Evolutionary conservation across 2,888 invertebrate genomes (phyloP).

Genomic region (Ethmia dodecea): DNA sequence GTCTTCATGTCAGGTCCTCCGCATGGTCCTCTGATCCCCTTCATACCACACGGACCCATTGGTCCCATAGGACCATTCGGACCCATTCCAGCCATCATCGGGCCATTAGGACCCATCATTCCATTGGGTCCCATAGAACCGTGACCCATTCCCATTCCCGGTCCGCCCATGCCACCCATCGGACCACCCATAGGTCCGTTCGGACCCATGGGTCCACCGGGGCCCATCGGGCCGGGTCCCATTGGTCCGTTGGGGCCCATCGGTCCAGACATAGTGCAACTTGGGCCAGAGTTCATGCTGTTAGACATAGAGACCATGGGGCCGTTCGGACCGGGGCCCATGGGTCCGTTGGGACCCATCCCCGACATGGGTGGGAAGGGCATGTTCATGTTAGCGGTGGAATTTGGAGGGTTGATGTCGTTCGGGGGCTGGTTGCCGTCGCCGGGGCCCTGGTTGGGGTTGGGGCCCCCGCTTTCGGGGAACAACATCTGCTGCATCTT

Average conservation of each 20-base stretch:
- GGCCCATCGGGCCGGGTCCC: constrained; percentile 46
- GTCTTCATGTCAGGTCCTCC: constrained; percentile 73
- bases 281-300: constrained; percentile 62
- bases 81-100: constrained; percentile 65
- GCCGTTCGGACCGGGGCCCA: constrained; percentile 62
- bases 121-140: constrained; percentile 50
- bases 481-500: constrained; percentile 96
- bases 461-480: constrained; percentile 82
- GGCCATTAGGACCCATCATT: constrained; percentile 55
- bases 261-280: constrained; percentile 68
- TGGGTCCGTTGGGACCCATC: constrained; percentile 60
- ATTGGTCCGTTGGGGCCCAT: constrained; percentile 54
- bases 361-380: constrained; percentile 59
- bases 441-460: constrained; percentile 44
- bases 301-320: constrained; percentile 69
- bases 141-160: constrained; percentile 50
- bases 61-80: constrained; percentile 72
- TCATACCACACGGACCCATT: constrained; percentile 73
- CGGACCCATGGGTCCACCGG: constrained; percentile 56
- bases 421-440: constrained; percentile 51
- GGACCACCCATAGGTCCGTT: constrained; percentile 45
- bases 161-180: constrained; percentile 54
- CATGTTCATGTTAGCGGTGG: constrained; percentile 60
- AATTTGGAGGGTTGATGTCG: constrained; percentile 61
- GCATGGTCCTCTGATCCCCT: constrained; percentile 64